Percentiles rank a stretch among this genome's conserved stretches.
Evolutionary conservation across 2,888 invertebrate species (phyloP).

Genomic region (Hirudinaria manillensis): DNA sequence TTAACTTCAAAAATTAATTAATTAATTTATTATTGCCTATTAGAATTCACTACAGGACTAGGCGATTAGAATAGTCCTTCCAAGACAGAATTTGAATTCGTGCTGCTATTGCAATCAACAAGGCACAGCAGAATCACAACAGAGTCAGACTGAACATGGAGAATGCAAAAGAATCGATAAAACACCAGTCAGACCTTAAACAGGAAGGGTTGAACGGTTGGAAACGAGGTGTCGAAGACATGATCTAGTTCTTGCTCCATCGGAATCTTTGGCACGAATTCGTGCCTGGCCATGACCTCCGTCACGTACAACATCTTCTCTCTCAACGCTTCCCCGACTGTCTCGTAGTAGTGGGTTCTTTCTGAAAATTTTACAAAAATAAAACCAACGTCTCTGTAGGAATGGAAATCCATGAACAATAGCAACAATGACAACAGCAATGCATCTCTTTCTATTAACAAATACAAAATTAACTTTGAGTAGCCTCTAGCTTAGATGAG

Average conservation of each 20-base stretch:
- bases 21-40: no score
- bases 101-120: background rate
- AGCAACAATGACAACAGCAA: background rate
- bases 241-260: constrained; percentile 82
- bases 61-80: no score
- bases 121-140: background rate
- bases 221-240: constrained; percentile 85
- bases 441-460: background rate
- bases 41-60: no score
- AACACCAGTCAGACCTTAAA: constrained; percentile 68
- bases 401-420: background rate
- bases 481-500: no score
- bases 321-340: constrained; percentile 61
- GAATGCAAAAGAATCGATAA: background rate
- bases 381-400: background rate
- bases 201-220: constrained; percentile 91
- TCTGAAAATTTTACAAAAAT: constrained; percentile 56
- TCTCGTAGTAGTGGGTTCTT: constrained; percentile 75
- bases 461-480: no score
- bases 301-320: constrained; percentile 91
- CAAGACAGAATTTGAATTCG: no score
- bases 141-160: background rate
- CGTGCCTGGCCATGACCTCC: constrained; percentile 87
- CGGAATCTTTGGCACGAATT: constrained; percentile 93
- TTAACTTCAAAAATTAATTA: no score